A percentile compares a stretch with the other conserved stretches of the same genome.
Conservation (phyloP, 2,113 vertebrate species). For the Hirundichthys speculiger region DNA sequence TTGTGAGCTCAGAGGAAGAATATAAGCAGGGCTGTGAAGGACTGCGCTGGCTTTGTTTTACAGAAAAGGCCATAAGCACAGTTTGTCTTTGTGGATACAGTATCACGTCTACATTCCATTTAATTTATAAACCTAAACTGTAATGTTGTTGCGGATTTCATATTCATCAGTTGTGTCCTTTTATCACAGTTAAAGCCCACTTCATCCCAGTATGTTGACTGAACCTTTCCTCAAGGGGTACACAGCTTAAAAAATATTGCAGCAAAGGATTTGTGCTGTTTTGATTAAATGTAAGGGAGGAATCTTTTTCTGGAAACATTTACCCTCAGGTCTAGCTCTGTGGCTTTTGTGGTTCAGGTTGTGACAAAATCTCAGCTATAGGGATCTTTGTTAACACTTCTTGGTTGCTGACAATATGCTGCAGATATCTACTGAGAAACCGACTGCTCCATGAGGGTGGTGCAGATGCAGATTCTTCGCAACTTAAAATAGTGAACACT, state of each 20-base stretch:
- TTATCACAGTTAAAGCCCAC: not conserved
- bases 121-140: not conserved
- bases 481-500: too few relatives aligned
- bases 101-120: not conserved
- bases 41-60: conserved; percentile 43
- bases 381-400: too few relatives aligned
- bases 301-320: too few relatives aligned
- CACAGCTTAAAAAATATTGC: too few relatives aligned
- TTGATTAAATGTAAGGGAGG: too few relatives aligned
- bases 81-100: conserved; percentile 1
- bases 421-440: too few relatives aligned
- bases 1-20: conserved; percentile 63
- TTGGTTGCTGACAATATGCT: not conserved
- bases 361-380: not conserved
- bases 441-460: too few relatives aligned
- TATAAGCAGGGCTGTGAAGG: conserved; percentile 47
- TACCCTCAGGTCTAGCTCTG: not conserved
- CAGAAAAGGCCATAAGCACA: conserved; percentile 14
- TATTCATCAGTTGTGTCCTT: not conserved
- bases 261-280: too few relatives aligned
- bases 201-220: conserved; percentile 2
- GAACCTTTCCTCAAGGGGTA: conserved; percentile 29
- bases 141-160: not conserved
- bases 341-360: not conserved
- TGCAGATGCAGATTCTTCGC: too few relatives aligned